Percentiles rank a stretch among this genome's conserved stretches.
These are phyloP conservation scores for Myrmecobius fasciatus DNA, from an alignment of 2,113 vertebrate genomes.

Conservation along the genomic window DNA sequence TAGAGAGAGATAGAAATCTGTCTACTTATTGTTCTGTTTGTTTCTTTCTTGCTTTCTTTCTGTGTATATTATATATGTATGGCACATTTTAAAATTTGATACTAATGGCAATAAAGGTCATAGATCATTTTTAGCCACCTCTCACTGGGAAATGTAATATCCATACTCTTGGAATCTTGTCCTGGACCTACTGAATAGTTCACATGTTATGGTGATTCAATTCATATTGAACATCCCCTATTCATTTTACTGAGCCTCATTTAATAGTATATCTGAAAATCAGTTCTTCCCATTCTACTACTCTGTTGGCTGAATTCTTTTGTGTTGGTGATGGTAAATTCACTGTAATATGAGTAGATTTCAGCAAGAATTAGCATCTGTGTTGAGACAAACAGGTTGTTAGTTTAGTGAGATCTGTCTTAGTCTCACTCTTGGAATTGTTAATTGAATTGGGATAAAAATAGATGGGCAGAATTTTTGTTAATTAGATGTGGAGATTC, in stretches of 20 bases:
- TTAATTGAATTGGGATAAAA: slow-evolving; percentile 68
- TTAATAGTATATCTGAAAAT: slow-evolving; percentile 26
- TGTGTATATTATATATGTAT: too few relatives aligned
- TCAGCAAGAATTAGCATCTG: slow-evolving; percentile 51
- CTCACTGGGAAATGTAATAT: background rate
- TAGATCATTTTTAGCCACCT: background rate
- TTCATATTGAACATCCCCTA: background rate
- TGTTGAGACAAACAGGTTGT: slow-evolving; percentile 55
- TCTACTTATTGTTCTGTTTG: too few relatives aligned
- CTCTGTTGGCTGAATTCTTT: background rate
- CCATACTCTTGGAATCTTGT: background rate
- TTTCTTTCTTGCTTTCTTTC: background rate
- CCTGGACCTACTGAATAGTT: slow-evolving; percentile 17
- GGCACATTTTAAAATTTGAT: background rate
- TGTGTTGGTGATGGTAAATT: slow-evolving; percentile 18
- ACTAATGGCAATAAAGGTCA: background rate
- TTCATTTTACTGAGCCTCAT: background rate
- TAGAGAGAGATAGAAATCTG: background rate
- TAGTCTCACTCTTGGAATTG: slow-evolving; percentile 69
- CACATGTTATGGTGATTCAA: background rate
- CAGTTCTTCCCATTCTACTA: background rate
- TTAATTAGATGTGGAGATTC: slow-evolving; percentile 58
- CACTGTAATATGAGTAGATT: slow-evolving; percentile 54
- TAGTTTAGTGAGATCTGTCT: slow-evolving; percentile 44
- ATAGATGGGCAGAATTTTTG: slow-evolving; percentile 63